Base-by-base conservation (phyloP, 30 jellyfish, hydroid and myxozoan species). In the Catostylus mosaicus region DNA sequence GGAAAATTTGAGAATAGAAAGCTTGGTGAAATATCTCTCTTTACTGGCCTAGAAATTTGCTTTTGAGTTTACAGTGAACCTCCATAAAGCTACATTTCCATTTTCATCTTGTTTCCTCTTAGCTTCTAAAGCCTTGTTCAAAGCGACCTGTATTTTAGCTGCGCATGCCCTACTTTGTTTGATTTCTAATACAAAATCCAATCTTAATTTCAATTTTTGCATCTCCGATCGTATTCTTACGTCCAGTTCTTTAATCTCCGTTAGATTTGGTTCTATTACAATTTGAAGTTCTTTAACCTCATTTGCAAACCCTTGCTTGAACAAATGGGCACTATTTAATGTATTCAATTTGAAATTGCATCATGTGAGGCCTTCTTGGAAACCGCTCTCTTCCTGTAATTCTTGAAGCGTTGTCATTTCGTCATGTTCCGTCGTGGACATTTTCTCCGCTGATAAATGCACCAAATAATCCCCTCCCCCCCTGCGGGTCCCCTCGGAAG, bases 401-500 rank as follows among this genome's bases (percentile, higher is more conserved):
- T 71, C 83, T 24, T 71, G 33, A 10, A 67, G 80, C 10, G 0
- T 40, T 11, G 32, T 23, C 22, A n/a, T 29, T 71, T 71, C 83
- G 2, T 35, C 67, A 6, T 11, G 18, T 4, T 22, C 1, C 45
- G 38, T n/a, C 30, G 34, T 22, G 40, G 20, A 9, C 70, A 22
- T 10, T 46, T 8, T 71, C 83, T 50, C 2, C 20, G 2, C 64
- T 46, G 66, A 37, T 38, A 29, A 36, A 38, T 27, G 7, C 32
- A 40, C 18, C 8, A 34, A 36, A 16, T 3, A 3, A 26, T 32
- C 74, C 27, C 3, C 7, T n/a, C 29, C 16, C 73, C 73, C 85
- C 85, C 12, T 3, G 43, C 50, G 74, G 85, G 85, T 73, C 85
- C 73, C 74, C 74, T 73, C 73, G 85, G 74, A 73, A 74, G 73